Evolutionary conservation across 2,888 invertebrate genomes (phyloP).

Genomic region (Hydrotaea diabolus): DNA sequence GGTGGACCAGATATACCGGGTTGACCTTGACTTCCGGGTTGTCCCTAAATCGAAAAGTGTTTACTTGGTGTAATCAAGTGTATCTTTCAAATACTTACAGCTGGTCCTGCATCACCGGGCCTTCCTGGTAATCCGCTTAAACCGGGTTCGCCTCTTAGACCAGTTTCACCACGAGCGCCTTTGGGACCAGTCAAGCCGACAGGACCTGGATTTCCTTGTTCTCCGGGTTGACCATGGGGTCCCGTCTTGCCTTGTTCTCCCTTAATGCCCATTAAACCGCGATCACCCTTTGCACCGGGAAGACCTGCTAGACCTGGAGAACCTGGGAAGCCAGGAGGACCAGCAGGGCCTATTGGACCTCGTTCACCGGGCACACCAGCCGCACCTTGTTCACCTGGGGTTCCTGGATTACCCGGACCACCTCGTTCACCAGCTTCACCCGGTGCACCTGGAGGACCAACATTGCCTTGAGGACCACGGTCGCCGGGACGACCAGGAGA

Average conservation of each 20-base stretch:
- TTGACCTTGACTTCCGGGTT: slow-evolving; percentile 86
- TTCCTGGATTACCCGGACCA: slow-evolving; percentile 87
- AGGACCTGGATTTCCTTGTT: slow-evolving; percentile 82
- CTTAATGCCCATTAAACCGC: slow-evolving; percentile 86
- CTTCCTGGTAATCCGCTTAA: slow-evolving; percentile 89
- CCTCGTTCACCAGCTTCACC: slow-evolving; percentile 92
- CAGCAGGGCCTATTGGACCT: slow-evolving; percentile 87
- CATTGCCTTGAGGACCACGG: slow-evolving; percentile 88
- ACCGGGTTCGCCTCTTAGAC: slow-evolving; percentile 88
- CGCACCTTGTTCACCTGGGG: slow-evolving; percentile 87
- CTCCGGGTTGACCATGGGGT: slow-evolving; percentile 82
- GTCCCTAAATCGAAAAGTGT: slow-evolving; percentile 82
- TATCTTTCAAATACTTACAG: slow-evolving; percentile 81
- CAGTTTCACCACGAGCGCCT: slow-evolving; percentile 88
- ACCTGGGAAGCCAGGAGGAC: slow-evolving; percentile 86
- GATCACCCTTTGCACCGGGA: slow-evolving; percentile 88
- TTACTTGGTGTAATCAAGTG: neutral
- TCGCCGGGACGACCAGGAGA: slow-evolving; percentile 86
- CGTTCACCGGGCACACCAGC: slow-evolving; percentile 88
- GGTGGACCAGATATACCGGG: slow-evolving; percentile 86
- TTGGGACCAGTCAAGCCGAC: slow-evolving; percentile 86
- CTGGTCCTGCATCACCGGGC: slow-evolving; percentile 87
- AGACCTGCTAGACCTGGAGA: slow-evolving; percentile 86
- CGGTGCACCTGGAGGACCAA: slow-evolving; percentile 88
- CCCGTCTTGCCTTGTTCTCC: slow-evolving; percentile 88